Base-by-base conservation (phyloP, 2,113 vertebrate species). In the Chauna torquata region DNA sequence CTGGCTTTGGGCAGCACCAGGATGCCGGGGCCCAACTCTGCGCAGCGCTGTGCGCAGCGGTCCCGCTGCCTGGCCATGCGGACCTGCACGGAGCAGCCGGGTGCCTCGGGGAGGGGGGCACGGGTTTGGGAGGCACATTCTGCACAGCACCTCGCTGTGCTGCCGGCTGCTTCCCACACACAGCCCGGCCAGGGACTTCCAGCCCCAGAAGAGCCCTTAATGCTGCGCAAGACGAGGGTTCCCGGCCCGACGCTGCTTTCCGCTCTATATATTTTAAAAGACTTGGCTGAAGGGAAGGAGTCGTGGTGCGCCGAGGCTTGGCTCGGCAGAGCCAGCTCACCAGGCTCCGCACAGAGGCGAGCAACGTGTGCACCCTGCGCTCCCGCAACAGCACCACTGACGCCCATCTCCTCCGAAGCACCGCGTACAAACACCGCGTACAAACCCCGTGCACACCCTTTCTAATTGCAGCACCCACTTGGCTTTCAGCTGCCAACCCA, bases 221-320 rank as follows among this genome's bases (percentile, higher is more conserved):
- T 4, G 44, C 42, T 18, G 17, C 42, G 23, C 44, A 32, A 4
- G 42, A 10, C 3, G 11, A 22, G 28, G 32, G 16, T 3, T 45
- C 64, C 54, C 11, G 4, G 9, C 52, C 9, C 12, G 12, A 11
- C 15, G 14, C 66, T 22, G 18, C 52, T 18, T 55, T 27, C 72
- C 38, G 52, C 84, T 57, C 66, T 11, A 0, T 3, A 4, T 18
- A 9, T 16, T 22, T 44, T 17, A 47, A 61, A 34, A 52, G 47
- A 32, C 19, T n/a, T 19, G 32, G 32, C 45, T 11, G 13, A 12
- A 0, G 7, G 45, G 36, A 55, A 49, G 62, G 5, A 84, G 12
- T 1, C n/a, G 8, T 2, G 3, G n/a, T 0, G 15, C 55, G 12
- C 16, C 3, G 20, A 27, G 71, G 57, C 3, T 11, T 3, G 7